Percentiles rank a stretch among this genome's conserved stretches.
phyloP scores from a whole-genome alignment of 2,797 vertebrate species.

The Trachops cirrhosus region DNA sequence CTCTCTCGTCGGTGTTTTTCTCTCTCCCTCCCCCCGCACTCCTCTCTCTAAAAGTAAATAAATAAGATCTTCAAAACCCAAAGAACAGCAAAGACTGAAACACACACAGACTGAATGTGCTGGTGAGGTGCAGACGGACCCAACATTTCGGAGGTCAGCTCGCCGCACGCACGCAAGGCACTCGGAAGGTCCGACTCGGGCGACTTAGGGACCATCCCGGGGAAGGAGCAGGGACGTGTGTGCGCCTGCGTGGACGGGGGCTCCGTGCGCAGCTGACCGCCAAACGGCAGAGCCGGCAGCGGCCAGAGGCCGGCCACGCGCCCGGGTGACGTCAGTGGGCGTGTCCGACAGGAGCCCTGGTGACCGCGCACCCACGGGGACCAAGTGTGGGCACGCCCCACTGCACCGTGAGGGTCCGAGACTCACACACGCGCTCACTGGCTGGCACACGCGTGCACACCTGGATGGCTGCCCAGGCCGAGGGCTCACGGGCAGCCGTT shows the following conservation, averaged over 20 bases:
- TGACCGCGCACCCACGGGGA: no score
- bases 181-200: neutral
- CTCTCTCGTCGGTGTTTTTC: no score
- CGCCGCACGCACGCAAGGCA: neutral
- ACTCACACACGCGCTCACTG: no score
- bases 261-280: no score
- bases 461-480: neutral
- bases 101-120: neutral
- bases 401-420: no score
- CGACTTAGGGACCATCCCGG: neutral
- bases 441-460: no score
- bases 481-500: neutral
- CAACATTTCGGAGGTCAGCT: neutral
- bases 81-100: neutral
- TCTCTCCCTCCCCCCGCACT: no score
- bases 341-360: no score
- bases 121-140: neutral
- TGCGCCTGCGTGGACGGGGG: neutral
- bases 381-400: no score
- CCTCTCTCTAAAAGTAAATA: no score
- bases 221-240: fast-evolving
- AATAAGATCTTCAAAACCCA: neutral
- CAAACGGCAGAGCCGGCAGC: no score
- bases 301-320: neutral
- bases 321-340: fast-evolving